Evolutionary conservation across 2,113 vertebrate species (phyloP).

Genomic region (Stigmatopora argus): DNA sequence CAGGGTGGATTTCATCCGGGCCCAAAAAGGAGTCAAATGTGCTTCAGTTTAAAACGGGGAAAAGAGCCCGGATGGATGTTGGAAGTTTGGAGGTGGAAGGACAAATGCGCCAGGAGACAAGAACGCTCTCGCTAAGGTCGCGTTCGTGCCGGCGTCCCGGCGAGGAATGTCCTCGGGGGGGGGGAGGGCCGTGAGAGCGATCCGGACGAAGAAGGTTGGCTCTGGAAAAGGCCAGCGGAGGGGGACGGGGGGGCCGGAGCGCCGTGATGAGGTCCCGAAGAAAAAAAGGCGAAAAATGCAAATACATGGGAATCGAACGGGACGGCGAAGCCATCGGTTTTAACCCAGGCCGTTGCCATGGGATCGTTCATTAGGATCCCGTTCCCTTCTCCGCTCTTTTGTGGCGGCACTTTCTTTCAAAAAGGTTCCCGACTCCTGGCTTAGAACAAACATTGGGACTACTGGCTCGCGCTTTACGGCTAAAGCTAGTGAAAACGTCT

Average conservation of each 20-base stretch:
- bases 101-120: background rate
- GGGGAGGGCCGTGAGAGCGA: slow-evolving; percentile 34
- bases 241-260: background rate
- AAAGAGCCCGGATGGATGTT: background rate
- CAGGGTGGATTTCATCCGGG: background rate
- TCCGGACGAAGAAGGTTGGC: slow-evolving; percentile 15
- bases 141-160: background rate
- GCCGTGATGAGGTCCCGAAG: slow-evolving; percentile 40
- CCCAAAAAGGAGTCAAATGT: background rate
- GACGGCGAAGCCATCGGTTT: slow-evolving; percentile 55
- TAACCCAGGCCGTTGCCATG: slow-evolving; percentile 59
- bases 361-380: slow-evolving; percentile 53
- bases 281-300: slow-evolving; percentile 48
- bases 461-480: slow-evolving; percentile 7
- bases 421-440: no score
- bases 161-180: background rate
- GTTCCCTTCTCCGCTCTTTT: slow-evolving; percentile 36
- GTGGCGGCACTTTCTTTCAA: slow-evolving; percentile 47
- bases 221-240: background rate
- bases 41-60: background rate
- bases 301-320: slow-evolving; percentile 38
- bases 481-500: slow-evolving; percentile 40
- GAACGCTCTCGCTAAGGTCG: background rate
- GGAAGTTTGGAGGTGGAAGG: background rate
- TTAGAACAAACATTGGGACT: background rate